Conservation (phyloP, 2,888 invertebrate species). For the Napeogenes inachia region DNA sequence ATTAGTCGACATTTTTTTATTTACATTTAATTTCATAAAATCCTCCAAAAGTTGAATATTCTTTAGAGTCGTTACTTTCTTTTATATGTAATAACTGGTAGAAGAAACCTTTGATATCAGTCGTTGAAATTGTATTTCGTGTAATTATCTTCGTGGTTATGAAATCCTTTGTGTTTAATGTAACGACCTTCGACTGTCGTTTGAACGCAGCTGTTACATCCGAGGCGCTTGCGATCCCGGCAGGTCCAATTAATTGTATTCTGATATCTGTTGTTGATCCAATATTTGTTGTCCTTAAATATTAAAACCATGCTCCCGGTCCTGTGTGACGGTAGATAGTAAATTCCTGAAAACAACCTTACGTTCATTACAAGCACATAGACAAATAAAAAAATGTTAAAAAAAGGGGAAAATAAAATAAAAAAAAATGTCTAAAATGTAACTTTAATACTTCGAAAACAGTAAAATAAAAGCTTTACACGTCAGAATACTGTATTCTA, state of each 20-base stretch:
- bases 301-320: constrained; percentile 72
- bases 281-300: constrained; percentile 71
- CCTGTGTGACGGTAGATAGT: constrained; percentile 70
- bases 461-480: constrained; percentile 21
- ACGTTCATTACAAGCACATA: constrained; percentile 25
- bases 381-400: constrained; percentile 1
- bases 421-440: constrained; percentile 29
- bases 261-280: constrained; percentile 72
- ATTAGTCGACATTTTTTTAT: no score
- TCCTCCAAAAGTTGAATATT: no score
- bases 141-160: constrained; percentile 69
- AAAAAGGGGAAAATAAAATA: constrained; percentile 17
- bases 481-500: constrained; percentile 68
- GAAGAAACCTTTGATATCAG: constrained; percentile 43
- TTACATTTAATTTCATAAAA: no score
- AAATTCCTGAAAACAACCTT: constrained; percentile 58
- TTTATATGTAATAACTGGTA: constrained; percentile 42
- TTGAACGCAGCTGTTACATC: constrained; percentile 69
- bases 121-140: constrained; percentile 72
- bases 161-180: constrained; percentile 67
- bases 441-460: constrained; percentile 18
- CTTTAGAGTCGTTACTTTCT: constrained; percentile 30
- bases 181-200: constrained; percentile 67
- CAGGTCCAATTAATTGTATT: constrained; percentile 74
- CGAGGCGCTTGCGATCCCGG: constrained; percentile 63